Conservation (phyloP, 2,888 invertebrate species). For the Cephus runcator region DNA sequence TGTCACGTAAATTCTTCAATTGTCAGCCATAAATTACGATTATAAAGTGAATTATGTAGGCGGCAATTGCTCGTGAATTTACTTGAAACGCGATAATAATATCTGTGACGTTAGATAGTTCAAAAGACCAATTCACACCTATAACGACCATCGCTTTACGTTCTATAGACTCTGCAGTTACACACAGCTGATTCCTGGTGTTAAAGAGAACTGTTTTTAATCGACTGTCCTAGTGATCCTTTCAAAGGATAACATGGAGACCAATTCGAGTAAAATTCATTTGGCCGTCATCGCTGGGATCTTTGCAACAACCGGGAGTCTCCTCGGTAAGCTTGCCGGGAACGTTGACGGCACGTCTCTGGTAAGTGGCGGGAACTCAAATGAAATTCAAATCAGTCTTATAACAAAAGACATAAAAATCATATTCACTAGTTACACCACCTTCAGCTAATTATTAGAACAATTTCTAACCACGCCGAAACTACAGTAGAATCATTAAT, state of each 20-base stretch:
- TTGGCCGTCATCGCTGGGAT: slow-evolving; percentile 71
- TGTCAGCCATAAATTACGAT: too few species aligned
- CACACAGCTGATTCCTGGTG: not conserved
- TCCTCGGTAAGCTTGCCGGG: slow-evolving; percentile 74
- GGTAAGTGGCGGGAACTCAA: slow-evolving; percentile 38
- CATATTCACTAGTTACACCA: too few species aligned
- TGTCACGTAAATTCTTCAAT: too few species aligned
- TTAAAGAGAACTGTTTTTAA: not conserved
- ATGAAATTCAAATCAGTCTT: too few species aligned
- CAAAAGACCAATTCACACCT: slow-evolving; percentile 2
- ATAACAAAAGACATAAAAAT: too few species aligned
- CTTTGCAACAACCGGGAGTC: slow-evolving; percentile 73
- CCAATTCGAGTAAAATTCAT: slow-evolving; percentile 31
- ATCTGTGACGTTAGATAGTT: not conserved
- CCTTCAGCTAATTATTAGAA: too few species aligned
- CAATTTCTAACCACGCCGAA: too few species aligned
- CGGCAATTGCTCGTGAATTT: too few species aligned
- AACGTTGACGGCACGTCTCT: slow-evolving; percentile 27
- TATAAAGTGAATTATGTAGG: too few species aligned
- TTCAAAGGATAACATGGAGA: not conserved
- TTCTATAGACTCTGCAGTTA: not conserved
- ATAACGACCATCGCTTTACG: not conserved
- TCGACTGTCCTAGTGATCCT: not conserved
- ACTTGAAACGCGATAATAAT: too few species aligned
- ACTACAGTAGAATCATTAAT: too few species aligned